Evolutionary conservation across 2,797 vertebrate species (phyloP).

Genomic region (Tokudaia muenninki): DNA sequence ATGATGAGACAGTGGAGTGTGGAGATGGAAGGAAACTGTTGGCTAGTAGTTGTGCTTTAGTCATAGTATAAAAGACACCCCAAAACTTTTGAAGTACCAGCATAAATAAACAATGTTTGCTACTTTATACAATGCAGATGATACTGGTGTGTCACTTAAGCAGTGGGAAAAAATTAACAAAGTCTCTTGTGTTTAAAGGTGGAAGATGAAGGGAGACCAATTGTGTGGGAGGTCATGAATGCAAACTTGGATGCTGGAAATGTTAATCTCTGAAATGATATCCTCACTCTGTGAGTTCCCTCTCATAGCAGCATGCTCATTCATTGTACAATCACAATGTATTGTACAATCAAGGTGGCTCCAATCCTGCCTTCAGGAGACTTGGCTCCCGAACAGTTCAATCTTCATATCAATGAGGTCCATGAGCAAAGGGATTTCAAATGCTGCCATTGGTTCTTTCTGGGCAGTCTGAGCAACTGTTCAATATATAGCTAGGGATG

Average conservation of each 20-base stretch:
- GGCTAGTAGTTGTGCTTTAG: not conserved
- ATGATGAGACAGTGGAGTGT: not conserved
- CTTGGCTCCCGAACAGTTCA: not conserved
- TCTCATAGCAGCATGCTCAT: not conserved
- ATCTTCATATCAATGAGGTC: not conserved
- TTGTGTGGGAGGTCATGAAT: not conserved
- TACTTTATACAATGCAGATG: not conserved
- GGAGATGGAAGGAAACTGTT: not conserved
- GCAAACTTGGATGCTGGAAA: not conserved
- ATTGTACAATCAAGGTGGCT: rapidly evolving
- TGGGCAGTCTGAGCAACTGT: not conserved
- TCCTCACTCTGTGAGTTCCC: not conserved
- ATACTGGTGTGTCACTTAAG: not conserved
- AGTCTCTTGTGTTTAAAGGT: not conserved
- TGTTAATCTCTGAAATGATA: not conserved
- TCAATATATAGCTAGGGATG: not conserved
- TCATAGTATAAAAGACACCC: not conserved
- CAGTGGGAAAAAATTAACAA: not conserved
- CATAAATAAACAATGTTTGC: not conserved
- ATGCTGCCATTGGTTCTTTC: not conserved
- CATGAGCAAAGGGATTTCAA: not conserved
- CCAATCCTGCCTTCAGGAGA: not conserved
- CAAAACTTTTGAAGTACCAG: not conserved
- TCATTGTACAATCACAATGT: too few relatives aligned
- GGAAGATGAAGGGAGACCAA: not conserved